Evolutionary conservation across 2,113 vertebrate genomes (phyloP).

Genomic region (Coreoperca whiteheadi): DNA sequence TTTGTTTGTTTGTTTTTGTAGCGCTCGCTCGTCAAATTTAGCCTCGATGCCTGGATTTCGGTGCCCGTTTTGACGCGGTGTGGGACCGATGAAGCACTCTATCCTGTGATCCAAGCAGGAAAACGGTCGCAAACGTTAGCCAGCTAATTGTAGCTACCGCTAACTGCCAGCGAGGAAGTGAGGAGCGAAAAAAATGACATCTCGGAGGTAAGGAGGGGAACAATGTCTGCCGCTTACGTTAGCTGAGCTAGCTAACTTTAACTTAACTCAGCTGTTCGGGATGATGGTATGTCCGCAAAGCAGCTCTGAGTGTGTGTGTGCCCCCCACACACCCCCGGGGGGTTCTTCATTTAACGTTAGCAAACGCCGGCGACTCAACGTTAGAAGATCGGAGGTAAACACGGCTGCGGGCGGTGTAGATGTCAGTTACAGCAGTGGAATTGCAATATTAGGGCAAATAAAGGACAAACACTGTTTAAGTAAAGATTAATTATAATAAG

Average conservation of each 20-base stretch:
- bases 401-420: too few species aligned
- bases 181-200: slow-evolving; percentile 90
- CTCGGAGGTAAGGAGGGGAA: slow-evolving; percentile 89
- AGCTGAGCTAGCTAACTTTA: slow-evolving; percentile 40
- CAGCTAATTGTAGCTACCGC: slow-evolving; percentile 68
- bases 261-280: slow-evolving; percentile 16
- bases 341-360: too few species aligned
- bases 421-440: too few species aligned
- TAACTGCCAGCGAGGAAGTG: slow-evolving; percentile 80
- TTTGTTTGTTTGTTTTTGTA: too few species aligned
- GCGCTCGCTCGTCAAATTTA: slow-evolving; percentile 35
- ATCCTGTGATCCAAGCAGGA: slow-evolving; percentile 55
- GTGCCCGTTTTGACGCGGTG: slow-evolving; percentile 68
- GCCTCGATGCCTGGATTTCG: slow-evolving; percentile 62
- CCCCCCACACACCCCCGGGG: too few species aligned
- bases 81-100: slow-evolving; percentile 78
- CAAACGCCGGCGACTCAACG: too few species aligned
- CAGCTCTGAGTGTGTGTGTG: not conserved
- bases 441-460: too few species aligned
- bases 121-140: slow-evolving; percentile 60
- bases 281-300: not conserved
- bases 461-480: too few species aligned
- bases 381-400: too few species aligned
- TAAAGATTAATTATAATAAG: too few species aligned
- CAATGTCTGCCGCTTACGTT: slow-evolving; percentile 44